Percentiles rank a stretch among this genome's conserved stretches.
These are phyloP conservation scores for Patagioenas fasciata DNA, from an alignment of 2,113 vertebrate genomes.

Conservation along the genomic window DNA sequence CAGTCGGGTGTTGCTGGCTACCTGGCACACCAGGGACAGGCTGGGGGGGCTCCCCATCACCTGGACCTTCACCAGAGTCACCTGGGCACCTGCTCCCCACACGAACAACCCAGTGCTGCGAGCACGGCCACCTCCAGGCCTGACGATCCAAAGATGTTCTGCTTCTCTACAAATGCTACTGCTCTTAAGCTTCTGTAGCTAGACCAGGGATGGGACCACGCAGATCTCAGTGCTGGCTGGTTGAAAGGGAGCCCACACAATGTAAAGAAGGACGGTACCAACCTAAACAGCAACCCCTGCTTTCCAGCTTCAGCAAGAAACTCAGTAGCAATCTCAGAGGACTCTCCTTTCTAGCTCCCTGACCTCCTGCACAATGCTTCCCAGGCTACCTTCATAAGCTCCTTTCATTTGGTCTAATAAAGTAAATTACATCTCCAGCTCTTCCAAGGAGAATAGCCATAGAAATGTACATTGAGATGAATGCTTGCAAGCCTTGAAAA, in stretches of 20 bases:
- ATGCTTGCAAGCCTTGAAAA: slow-evolving; percentile 36
- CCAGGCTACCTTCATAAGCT: not conserved
- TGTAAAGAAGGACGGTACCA: not conserved
- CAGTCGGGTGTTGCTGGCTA: rapidly evolving
- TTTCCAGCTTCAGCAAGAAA: not conserved
- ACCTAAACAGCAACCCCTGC: not conserved
- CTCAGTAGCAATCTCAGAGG: not conserved
- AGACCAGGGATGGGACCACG: not conserved
- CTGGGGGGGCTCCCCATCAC: not conserved
- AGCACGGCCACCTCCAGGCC: not conserved
- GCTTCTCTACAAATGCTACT: not conserved
- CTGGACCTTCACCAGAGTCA: not conserved
- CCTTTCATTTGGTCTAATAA: slow-evolving; percentile 25
- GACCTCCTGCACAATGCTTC: not conserved
- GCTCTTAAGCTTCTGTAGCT: not conserved
- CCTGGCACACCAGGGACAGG: not conserved
- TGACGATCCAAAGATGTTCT: not conserved
- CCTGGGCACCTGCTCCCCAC: not conserved
- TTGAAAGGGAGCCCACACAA: not conserved
- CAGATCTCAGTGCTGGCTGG: not conserved
- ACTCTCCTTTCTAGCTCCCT: not conserved
- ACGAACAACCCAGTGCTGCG: not conserved
- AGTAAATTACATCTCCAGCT: slow-evolving; percentile 12
- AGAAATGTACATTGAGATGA: slow-evolving; percentile 29
- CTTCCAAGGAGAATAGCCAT: slow-evolving; percentile 36